These are phyloP conservation scores for Drosophila atripex DNA, from an alignment of 2,888 invertebrate species.

Conservation along the genomic window DNA sequence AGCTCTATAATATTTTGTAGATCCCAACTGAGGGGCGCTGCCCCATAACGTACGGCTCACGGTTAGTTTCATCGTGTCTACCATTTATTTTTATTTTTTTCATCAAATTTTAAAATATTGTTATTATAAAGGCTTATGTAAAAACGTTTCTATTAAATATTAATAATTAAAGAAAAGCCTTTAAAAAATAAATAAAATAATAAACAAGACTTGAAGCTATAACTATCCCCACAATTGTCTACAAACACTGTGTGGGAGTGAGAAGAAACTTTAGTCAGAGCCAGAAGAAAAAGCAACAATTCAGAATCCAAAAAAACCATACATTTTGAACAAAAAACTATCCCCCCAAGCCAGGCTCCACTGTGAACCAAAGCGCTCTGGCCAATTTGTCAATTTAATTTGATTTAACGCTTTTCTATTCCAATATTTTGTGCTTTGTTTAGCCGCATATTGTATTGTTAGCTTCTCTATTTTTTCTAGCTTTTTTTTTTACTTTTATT, in stretches of 20 bases:
- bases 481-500: slow-evolving; percentile 21
- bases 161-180: too few relatives aligned
- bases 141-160: too few relatives aligned
- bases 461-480: not conserved
- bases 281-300: not conserved
- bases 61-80: too few relatives aligned
- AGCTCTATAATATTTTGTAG: too few relatives aligned
- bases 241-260: not conserved
- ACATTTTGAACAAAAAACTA: not conserved
- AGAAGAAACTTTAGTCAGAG: not conserved
- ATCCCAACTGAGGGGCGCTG: too few relatives aligned
- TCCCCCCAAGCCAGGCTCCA: not conserved
- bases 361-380: slow-evolving; percentile 7
- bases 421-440: slow-evolving; percentile 15
- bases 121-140: too few relatives aligned
- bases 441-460: too few relatives aligned
- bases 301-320: not conserved
- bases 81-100: too few relatives aligned
- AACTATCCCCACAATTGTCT: not conserved
- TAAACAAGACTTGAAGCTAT: not conserved
- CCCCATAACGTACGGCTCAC: too few relatives aligned
- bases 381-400: slow-evolving; percentile 65
- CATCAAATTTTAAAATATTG: too few relatives aligned
- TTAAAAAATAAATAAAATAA: too few relatives aligned
- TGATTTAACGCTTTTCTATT: slow-evolving; percentile 43